Conservation (phyloP, 1,140 invertebrate species). For the Halotydeus destructor region DNA sequence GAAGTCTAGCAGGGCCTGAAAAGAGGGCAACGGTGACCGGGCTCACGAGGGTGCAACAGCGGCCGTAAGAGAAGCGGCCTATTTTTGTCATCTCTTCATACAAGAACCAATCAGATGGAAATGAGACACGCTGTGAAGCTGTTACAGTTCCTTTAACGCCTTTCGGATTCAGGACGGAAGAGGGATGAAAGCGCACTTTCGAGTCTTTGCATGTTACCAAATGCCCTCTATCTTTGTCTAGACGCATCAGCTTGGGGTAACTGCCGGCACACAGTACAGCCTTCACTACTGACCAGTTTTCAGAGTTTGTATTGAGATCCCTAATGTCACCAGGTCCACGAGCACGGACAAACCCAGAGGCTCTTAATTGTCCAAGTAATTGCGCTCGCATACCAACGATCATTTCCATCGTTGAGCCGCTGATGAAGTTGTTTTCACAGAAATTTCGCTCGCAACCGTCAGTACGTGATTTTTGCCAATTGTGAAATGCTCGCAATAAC, state of each 20-base stretch:
- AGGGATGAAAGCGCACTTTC: neutral
- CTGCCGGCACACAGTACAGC: constrained; percentile 61
- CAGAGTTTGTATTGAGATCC: constrained; percentile 59
- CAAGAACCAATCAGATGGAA: constrained; percentile 21
- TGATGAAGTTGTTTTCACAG: constrained; percentile 46
- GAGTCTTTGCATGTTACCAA: neutral
- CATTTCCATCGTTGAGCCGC: constrained; percentile 59
- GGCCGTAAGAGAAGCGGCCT: constrained; percentile 37
- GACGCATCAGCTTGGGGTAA: constrained; percentile 63
- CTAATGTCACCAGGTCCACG: constrained; percentile 42
- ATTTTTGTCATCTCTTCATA: neutral
- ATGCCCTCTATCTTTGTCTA: constrained; percentile 29
- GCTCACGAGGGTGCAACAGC: constrained; percentile 51
- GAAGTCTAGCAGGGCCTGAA: constrained; percentile 28
- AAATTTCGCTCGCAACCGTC: constrained; percentile 46
- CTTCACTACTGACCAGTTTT: constrained; percentile 78
- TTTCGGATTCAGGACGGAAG: neutral
- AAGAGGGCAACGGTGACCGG: constrained; percentile 56
- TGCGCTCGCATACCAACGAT: constrained; percentile 44
- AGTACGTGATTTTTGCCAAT: constrained; percentile 39
- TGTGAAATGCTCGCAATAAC: constrained; percentile 52
- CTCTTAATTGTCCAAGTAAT: constrained; percentile 59
- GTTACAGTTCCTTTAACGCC: too few relatives aligned
- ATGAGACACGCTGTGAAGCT: too few relatives aligned
- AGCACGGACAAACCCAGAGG: constrained; percentile 54